Base-by-base conservation (phyloP, 2,113 vertebrate genomes). In the Empidonax traillii region DNA sequence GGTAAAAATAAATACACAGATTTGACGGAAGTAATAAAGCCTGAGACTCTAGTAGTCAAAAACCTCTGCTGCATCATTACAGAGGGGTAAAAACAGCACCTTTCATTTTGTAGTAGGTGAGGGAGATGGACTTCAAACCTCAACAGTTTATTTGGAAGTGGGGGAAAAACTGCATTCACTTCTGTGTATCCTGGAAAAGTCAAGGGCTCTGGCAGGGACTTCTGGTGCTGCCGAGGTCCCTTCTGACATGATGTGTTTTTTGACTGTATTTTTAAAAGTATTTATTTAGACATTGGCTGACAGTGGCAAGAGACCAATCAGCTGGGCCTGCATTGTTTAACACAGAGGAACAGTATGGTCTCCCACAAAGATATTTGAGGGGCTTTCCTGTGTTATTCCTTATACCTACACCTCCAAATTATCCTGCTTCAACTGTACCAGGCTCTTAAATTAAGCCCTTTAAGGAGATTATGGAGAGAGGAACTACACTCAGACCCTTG, bases 391-490 rank as follows among this genome's bases (percentile, higher is more conserved):
- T 33, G 30, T 37, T 65, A 39, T 66, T 85, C 7, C n/a, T 78
- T 51, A 55, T 76, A 83, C 37, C 28, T 41, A 44, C 15, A n/a
- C 73, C 62, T 84, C 52, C 66, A 89, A 94, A 81, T 76, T 76
- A 46, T 69, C 27, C 19, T 49, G n/a, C 37, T 76, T 77, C 28
- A 78, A 25, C 80, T 4, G 49, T 76, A 22, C 31, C 55, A 76
- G 28, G 25, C 18, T 92, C 31, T 59, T 83, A 88, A 85, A 79
- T 79, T 65, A 92, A 90, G 44, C 24, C 11, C 21, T 73, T 88
- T 76, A 73, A 88, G 31, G 19, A 76, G 67, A 69, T 76, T 69
- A 90, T 4, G n/a, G 47, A 80, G 72, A 84, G 23, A 85, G 37
- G 31, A 76, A 27, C 72, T 46, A 76, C 12, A 71, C 15, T 90